A percentile compares a stretch with the other conserved stretches of the same genome.
phyloP scores from a whole-genome alignment of 2,797 vertebrate genomes.

The Danio kyathit region DNA sequence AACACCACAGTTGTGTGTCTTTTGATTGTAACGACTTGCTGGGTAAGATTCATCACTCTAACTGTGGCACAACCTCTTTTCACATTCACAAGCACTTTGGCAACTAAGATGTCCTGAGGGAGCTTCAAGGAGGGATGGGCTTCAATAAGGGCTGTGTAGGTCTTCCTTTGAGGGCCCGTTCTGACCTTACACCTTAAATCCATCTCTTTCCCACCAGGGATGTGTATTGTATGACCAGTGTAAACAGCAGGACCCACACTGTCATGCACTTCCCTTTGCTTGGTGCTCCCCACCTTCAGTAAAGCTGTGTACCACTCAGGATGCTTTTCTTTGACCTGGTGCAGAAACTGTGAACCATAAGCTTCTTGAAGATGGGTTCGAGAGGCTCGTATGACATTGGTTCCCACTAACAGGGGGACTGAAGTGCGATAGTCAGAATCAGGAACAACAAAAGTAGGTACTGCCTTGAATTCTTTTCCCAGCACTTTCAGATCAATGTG shows the following conservation, averaged over 20 bases:
- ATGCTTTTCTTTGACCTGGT: background rate
- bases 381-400: conserved; percentile 40
- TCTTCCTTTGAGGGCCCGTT: background rate
- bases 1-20: too few relatives aligned
- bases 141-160: background rate
- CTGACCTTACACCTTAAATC: background rate
- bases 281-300: conserved; percentile 51
- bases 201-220: conserved; percentile 31
- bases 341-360: background rate
- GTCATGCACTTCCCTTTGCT: background rate
- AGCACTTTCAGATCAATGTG: conserved; percentile 25
- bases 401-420: conserved; percentile 58
- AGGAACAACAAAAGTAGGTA: too few relatives aligned
- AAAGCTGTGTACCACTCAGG: conserved; percentile 38
- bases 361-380: background rate
- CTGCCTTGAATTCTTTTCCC: conserved; percentile 44
- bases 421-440: conserved; percentile 45
- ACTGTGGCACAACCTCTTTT: too few relatives aligned
- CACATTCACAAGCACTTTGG: too few relatives aligned
- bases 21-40: too few relatives aligned
- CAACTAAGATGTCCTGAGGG: too few relatives aligned
- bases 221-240: background rate
- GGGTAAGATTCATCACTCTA: too few relatives aligned
- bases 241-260: conserved; percentile 37
- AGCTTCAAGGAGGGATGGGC: background rate